Conservation (phyloP, 2,797 vertebrate species). For the Bradypus variegatus region DNA sequence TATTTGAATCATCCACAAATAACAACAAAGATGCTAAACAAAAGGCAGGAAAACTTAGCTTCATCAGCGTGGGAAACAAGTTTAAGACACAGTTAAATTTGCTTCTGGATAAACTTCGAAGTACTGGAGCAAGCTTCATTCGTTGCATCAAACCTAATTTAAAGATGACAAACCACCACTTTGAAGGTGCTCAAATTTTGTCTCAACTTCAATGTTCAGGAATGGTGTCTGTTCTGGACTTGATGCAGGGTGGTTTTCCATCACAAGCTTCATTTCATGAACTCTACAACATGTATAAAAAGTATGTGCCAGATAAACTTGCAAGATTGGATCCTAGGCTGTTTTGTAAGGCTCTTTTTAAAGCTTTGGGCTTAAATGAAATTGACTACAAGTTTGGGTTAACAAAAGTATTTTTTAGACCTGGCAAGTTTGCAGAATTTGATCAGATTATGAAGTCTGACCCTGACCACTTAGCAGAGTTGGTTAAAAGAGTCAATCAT, state of each 20-base stretch:
- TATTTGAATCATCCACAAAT: constrained; percentile 89
- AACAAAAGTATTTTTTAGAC: constrained; percentile 96
- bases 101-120: constrained; percentile 94
- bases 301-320: constrained; percentile 93
- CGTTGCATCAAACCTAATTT: constrained; percentile 98
- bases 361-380: constrained; percentile 95
- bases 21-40: constrained; percentile 90
- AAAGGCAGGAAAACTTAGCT: constrained; percentile 94
- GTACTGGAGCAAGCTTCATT: constrained; percentile 96
- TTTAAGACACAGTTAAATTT: constrained; percentile 98
- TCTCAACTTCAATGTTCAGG: constrained; percentile 98
- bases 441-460: constrained; percentile 99
- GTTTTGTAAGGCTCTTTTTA: constrained; percentile 98
- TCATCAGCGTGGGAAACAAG: constrained; percentile 98
- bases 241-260: constrained; percentile 99
- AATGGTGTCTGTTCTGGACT: constrained; percentile 96
- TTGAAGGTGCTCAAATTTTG: constrained; percentile 95
- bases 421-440: constrained; percentile 98
- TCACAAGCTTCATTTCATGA: constrained; percentile 96
- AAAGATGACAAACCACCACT: constrained; percentile 96
- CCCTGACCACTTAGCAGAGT: constrained; percentile 92
- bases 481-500: constrained; percentile 92
- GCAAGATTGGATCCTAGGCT: constrained; percentile 91
- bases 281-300: constrained; percentile 98
- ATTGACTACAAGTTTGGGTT: constrained; percentile 97